Conservation (phyloP, 2,113 vertebrate genomes). For the Propithecus coquereli region DNA sequence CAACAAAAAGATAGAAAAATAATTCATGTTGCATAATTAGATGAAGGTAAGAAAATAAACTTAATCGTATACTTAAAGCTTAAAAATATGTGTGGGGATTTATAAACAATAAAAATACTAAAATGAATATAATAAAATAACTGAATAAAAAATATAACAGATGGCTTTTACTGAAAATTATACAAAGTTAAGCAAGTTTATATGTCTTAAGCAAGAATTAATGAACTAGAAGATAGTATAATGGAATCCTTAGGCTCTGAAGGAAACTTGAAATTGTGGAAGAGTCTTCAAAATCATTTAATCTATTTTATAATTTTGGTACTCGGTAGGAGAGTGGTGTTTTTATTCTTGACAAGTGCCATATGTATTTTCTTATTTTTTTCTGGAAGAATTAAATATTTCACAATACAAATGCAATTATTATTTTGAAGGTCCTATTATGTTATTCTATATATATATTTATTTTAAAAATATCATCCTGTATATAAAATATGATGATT, state of each 20-base stretch:
- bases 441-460: neutral
- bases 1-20: neutral
- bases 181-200: neutral
- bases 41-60: neutral
- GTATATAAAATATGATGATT: neutral
- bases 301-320: neutral
- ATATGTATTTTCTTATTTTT: neutral
- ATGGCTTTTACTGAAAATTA: neutral
- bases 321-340: neutral
- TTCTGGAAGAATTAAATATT: neutral
- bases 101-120: neutral
- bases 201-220: neutral
- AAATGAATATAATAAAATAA: neutral
- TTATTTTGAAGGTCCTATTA: neutral
- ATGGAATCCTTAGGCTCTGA: neutral
- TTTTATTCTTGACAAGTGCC: neutral
- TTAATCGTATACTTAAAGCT: neutral
- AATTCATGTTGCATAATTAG: neutral
- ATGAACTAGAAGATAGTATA: neutral
- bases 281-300: neutral
- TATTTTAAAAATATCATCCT: neutral
- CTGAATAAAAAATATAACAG: neutral
- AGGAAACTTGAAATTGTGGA: neutral
- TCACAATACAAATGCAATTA: neutral
- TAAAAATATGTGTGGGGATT: neutral